Base-by-base conservation (phyloP, 2,113 vertebrate species). In the Phocoena sinus region DNA sequence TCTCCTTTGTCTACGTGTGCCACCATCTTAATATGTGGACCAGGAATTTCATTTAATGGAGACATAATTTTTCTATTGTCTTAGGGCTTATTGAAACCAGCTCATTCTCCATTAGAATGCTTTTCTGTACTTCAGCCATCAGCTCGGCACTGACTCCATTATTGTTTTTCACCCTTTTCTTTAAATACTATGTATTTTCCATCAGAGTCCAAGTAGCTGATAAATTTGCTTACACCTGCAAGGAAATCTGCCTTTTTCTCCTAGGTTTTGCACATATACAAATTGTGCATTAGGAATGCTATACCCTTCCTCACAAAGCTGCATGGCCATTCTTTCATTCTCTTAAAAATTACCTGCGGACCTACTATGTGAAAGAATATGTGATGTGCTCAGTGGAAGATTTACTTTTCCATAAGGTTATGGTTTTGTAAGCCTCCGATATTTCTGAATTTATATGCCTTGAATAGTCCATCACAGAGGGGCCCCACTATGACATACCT, bases 1-100 rank as follows among this genome's bases (percentile, higher is more conserved):
- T 98, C 96, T 94, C 92, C 94, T 97, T 98, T 94, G 94, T 98
- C 97, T 95, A 5, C 95, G 96, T 94, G 79, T 98, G 94, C 93
- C 94, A 41, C 95, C 96, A 56, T 70, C 21, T 97, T 98, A n/a
- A 12, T 97, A 63, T 63, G 0, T 0, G 95, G 79, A 81, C 47
- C 47, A 79, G 85, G 96, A 88, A 13, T 47, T 93, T 58, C 88
- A 87, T 92, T 94, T 92, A 95, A 80, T 73, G 91, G 86, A 95
- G 62, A 84, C 33, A 58, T 96, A 68, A 71, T 56, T 97, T 98
- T 98, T 97, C 63, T 73, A 65, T 96, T 97, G 67, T 97, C 41
- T 81, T 76, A 44, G 80, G 93, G 93, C 47, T 97, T 98, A 91
- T 96, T 98, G 96, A 97, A 86, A 87, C 31, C 26, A 56, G 97